Base-by-base conservation (phyloP, 2,797 vertebrate genomes). In the Pantherophis alleghaniensis region DNA sequence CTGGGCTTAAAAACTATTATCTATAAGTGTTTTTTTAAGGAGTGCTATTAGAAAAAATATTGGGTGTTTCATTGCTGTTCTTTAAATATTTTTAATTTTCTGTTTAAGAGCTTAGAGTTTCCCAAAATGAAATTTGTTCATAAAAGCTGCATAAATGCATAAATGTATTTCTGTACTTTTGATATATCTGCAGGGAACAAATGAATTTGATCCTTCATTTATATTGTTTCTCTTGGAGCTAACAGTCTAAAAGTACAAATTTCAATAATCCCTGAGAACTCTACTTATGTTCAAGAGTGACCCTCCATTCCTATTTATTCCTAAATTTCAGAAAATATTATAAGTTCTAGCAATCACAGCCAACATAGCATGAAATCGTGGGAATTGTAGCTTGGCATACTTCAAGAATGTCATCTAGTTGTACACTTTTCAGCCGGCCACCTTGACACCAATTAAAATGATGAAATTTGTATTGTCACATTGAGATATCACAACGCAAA, bases 91-190 rank as follows among this genome's bases (percentile, higher is more conserved):
- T 91, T 51, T 89, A 18, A 11, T 55, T 42, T 56, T 2, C 4
- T 4, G 37, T 61, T 51, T 60, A 91, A 63, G 61, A 55, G 18
- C 9, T 53, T 61, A 26, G 11, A 59, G n/a, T 61, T 47, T 42
- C 7, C 37, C 28, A 88, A 61, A 55, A 61, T 22, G 89, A 0
- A 0, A 0, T 0, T 37, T 91, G 5, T 28, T 91, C 90, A 2
- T 12, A 14, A 91, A 61, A 88, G 37, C 56, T n/a, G 88, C 66
- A 89, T 7, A 60, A 60, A 28, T 32, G 56, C 79, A 53, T 51
- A 3, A 14, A 18, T 86, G 88, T 16, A 18, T 47, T 47, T 16
- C 14, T 66, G 11, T 88, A 18, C 5, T 18, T 87, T 55, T 92
- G 89, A 22, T n/a, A n/a, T 79, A 32, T 47, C 74, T 13, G 3